Evolutionary conservation across 2,888 invertebrate species (phyloP).

Genomic region (Cheilosia soror): DNA sequence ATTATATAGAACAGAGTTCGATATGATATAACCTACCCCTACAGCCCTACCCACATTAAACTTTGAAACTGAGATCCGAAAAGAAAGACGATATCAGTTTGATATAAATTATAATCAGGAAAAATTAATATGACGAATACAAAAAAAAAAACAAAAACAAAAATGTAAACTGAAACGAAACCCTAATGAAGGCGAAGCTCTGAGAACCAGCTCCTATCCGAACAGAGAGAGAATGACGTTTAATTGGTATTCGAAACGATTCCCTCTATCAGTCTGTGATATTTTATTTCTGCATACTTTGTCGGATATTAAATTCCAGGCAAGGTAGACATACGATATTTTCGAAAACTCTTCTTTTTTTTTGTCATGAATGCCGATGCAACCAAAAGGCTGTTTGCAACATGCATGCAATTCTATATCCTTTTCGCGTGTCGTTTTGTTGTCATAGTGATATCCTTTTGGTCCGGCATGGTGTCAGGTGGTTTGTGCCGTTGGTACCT

Average conservation of each 20-base stretch:
- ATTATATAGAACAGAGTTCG: too few relatives aligned
- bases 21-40: not conserved
- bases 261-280: constrained; percentile 34
- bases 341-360: not conserved
- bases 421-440: constrained; percentile 65
- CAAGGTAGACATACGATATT: constrained; percentile 25
- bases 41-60: not conserved
- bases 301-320: constrained; percentile 58
- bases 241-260: constrained; percentile 51
- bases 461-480: constrained; percentile 55
- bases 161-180: too few relatives aligned
- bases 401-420: constrained; percentile 63
- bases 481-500: constrained; percentile 18
- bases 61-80: constrained; percentile 17
- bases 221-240: constrained; percentile 29
- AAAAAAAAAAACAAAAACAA: too few relatives aligned
- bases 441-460: constrained; percentile 62
- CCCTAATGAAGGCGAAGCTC: not conserved
- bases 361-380: not conserved
- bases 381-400: constrained; percentile 22
- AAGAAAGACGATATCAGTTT: constrained; percentile 47
- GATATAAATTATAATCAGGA: constrained; percentile 37
- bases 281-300: constrained; percentile 56
- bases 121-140: too few relatives aligned
- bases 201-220: not conserved